Evolutionary conservation across 2,888 invertebrate species (phyloP).

Genomic region (Rhopalosiphum nymphaeae): DNA sequence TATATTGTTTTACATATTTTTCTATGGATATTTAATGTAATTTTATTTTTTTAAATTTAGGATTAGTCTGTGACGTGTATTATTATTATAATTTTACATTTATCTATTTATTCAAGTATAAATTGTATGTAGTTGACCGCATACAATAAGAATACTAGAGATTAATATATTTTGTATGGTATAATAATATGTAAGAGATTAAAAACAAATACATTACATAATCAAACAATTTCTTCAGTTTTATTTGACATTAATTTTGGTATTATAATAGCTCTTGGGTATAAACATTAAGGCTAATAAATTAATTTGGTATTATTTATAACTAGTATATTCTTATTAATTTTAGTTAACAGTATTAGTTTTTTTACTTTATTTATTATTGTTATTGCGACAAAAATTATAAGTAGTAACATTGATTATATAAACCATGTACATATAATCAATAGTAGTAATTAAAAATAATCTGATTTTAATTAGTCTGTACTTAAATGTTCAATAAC

Average conservation of each 20-base stretch:
- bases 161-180: background rate
- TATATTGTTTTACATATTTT: too few species aligned
- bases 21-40: too few species aligned
- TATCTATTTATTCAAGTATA: too few species aligned
- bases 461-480: background rate
- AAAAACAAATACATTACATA: background rate
- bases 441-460: background rate
- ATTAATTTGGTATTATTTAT: background rate
- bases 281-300: background rate
- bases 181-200: background rate
- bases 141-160: too few species aligned
- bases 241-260: background rate
- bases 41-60: too few species aligned
- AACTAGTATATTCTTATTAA: background rate
- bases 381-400: background rate
- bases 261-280: background rate
- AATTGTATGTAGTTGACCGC: too few species aligned
- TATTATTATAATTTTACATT: too few species aligned
- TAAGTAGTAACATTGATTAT: background rate
- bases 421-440: too few species aligned
- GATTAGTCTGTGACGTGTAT: too few species aligned
- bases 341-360: background rate
- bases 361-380: background rate
- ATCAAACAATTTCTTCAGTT: background rate
- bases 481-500: background rate